Evolutionary conservation across 2,888 invertebrate species (phyloP).

Genomic region (Hydrotaea cyrtoneurina): DNA sequence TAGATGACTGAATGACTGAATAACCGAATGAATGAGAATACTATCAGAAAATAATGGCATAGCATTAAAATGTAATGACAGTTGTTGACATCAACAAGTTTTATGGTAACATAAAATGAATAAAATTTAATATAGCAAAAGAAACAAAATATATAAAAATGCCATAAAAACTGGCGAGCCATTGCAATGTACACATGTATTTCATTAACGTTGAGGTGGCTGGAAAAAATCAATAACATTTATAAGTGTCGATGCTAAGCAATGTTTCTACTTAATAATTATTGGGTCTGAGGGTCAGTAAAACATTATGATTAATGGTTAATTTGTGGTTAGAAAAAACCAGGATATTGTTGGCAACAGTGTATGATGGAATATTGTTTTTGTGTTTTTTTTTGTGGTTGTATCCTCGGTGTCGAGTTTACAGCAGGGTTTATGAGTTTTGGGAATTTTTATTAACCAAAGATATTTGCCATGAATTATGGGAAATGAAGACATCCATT

Average conservation of each 20-base stretch:
- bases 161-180: neutral
- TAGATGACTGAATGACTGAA: conserved; percentile 18
- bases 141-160: neutral
- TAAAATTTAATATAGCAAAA: conserved; percentile 14
- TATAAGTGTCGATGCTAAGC: neutral
- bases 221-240: conserved; percentile 1
- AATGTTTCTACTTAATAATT: neutral
- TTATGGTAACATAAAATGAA: neutral
- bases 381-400: neutral
- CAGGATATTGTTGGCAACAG: neutral
- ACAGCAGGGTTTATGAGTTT: neutral
- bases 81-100: conserved; percentile 57
- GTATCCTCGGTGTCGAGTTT: neutral
- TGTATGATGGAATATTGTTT: neutral
- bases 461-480: neutral
- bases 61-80: conserved; percentile 36
- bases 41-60: conserved; percentile 14
- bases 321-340: neutral
- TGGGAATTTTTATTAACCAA: neutral
- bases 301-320: conserved; percentile 12
- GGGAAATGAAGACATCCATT: neutral
- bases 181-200: neutral
- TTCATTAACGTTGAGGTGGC: no score
- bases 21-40: neutral
- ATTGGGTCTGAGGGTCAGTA: neutral